phyloP scores from a whole-genome alignment of 2,113 vertebrate genomes.

The Thomomys bottae region DNA sequence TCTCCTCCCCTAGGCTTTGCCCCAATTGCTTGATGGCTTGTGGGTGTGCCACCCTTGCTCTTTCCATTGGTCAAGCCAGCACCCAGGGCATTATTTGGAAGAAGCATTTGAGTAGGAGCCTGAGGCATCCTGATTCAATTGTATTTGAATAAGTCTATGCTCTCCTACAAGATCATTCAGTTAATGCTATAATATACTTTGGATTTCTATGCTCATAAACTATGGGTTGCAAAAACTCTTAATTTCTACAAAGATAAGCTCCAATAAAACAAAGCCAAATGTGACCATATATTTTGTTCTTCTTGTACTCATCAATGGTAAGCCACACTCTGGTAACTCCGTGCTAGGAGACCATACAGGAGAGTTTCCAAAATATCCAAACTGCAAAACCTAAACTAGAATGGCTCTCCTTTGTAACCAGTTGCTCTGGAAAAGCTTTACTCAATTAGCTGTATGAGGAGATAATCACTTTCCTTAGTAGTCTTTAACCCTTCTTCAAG shows the following conservation, averaged over 20 bases:
- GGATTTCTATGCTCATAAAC: neutral
- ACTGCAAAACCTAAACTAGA: neutral
- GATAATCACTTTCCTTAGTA: neutral
- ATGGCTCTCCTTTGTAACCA: neutral
- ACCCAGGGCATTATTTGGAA: too few relatives aligned
- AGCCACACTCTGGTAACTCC: neutral
- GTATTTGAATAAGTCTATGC: neutral
- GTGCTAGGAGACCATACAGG: neutral
- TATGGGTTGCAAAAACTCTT: neutral
- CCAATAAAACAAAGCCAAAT: neutral
- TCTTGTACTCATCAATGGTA: too few relatives aligned
- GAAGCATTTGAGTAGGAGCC: too few relatives aligned
- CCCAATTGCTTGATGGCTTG: too few relatives aligned
- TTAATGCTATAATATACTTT: neutral
- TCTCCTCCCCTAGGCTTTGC: too few relatives aligned
- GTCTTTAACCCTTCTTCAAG: neutral
- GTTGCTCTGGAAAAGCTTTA: neutral
- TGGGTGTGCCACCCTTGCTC: too few relatives aligned
- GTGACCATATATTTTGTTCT: accelerated
- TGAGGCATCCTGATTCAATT: neutral
- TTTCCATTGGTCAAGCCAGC: too few relatives aligned
- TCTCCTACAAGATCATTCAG: neutral
- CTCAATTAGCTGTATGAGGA: neutral
- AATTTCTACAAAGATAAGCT: neutral
- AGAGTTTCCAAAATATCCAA: neutral